A percentile compares a stretch with the other conserved stretches of the same genome.
Evolutionary conservation across 1,140 invertebrate species (phyloP).

Genomic region (Apis florea): DNA sequence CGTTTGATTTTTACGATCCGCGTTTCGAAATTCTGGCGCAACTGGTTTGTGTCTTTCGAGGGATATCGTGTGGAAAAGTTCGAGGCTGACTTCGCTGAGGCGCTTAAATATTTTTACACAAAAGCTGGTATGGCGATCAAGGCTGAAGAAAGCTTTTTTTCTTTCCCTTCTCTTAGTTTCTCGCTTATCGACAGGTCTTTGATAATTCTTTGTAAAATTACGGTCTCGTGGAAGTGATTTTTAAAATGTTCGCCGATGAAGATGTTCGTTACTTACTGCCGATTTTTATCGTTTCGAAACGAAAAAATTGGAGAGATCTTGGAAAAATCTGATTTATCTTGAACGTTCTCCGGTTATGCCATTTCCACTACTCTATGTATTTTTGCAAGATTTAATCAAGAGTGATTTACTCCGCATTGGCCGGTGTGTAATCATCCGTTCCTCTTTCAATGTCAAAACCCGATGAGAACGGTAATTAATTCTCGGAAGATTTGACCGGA

Average conservation of each 20-base stretch:
- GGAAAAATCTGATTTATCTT: too few species aligned
- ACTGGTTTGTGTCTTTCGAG: slow-evolving; percentile 21
- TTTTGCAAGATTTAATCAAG: background rate
- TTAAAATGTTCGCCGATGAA: too few species aligned
- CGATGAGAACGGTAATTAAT: slow-evolving; percentile 51
- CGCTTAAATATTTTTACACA: slow-evolving; percentile 64
- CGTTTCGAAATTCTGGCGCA: background rate
- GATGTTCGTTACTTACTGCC: too few species aligned
- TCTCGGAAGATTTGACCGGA: slow-evolving; percentile 62
- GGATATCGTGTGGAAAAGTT: slow-evolving; percentile 36
- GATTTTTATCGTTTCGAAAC: too few species aligned
- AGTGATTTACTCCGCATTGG: background rate
- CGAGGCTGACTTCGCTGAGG: background rate
- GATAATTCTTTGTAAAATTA: too few species aligned
- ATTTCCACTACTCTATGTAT: too few species aligned
- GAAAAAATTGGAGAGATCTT: too few species aligned
- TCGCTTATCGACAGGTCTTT: too few species aligned
- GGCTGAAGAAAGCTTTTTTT: background rate
- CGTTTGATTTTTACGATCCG: slow-evolving; percentile 11
- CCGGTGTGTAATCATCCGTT: background rate
- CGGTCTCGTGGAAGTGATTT: too few species aligned
- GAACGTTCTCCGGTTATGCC: too few species aligned
- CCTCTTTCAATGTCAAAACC: slow-evolving; percentile 35
- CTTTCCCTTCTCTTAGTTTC: too few species aligned
- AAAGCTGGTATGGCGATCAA: too few species aligned